Evolutionary conservation across 2,797 vertebrate genomes (phyloP), one percentile per base, ranked within the genome.

Genomic region (Vultur gryphus): DNA sequence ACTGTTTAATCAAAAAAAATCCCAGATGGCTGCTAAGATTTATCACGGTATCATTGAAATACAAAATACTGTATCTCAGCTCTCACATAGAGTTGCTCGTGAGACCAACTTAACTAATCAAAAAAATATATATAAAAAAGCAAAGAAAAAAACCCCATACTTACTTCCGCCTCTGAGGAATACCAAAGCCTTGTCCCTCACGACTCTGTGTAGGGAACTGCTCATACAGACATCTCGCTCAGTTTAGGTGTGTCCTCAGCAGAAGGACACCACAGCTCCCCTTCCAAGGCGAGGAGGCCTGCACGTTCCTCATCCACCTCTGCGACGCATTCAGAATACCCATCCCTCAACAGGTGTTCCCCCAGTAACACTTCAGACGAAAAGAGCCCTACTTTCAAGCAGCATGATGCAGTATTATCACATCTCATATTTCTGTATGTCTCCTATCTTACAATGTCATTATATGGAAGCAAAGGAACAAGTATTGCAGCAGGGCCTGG

Each of bases 1-100:
- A 80, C 67, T 85, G 48, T 80, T 93, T 93, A 93, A 95, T 96
- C 16, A 87, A 92, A 92, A 90, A 70, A 91, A 77, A 37, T 80
- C 92, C 88, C 88, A 85, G 59, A 73, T 88, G 95, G 76, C 48
- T 90, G 43, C 75, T 12, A 39, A 90, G 92, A 93, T 85, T 95
- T 88, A 94, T 77, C 15, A 3, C 2, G 7, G 83, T n/a, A 49
- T 65, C 79, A 69, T 2, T 73, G 76, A 62, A 65, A 70, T 31
- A 86, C 90, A 79, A 95, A 90, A 85, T 24, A 72, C 62, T 16
- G 23, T 13, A n/a, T 14, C 66, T 76, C 66, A 54, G 75, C 79
- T 95, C 66, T 78, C 44, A 79, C 37, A 21, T 7, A 16, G 2
- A 69, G 62, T 1, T 71, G 41, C 37, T 85, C 76, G 33, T 23